Conservation (phyloP, 2,797 vertebrate species). For the Falco columbarius region DNA sequence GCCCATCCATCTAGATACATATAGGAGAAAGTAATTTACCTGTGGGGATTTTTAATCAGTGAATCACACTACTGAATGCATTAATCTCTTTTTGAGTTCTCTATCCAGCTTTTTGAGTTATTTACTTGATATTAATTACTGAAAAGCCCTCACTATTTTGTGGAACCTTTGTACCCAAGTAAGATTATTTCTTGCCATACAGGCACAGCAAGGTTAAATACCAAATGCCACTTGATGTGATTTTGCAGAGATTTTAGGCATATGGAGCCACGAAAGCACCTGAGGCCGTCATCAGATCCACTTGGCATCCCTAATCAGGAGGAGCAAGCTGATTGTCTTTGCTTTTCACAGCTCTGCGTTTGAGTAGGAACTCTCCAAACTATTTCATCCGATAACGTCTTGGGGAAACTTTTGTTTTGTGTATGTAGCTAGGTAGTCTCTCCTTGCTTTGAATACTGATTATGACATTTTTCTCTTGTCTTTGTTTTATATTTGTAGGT, state of each 20-base stretch:
- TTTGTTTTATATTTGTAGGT: not conserved
- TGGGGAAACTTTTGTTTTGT: not conserved
- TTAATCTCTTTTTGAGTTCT: not conserved
- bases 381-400: not conserved
- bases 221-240: not conserved
- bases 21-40: not conserved
- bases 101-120: not conserved
- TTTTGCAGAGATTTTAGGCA: slow-evolving; percentile 14
- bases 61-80: not conserved
- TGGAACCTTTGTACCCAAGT: not conserved
- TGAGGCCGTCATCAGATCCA: not conserved
- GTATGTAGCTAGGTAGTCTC: not conserved
- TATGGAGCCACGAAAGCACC: not conserved
- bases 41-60: not conserved
- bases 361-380: not conserved
- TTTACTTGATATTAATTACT: slow-evolving; percentile 10
- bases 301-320: slow-evolving; percentile 13
- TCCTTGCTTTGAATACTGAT: slow-evolving; percentile 9
- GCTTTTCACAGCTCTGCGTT: not conserved
- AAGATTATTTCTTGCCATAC: not conserved
- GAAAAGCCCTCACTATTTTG: not conserved
- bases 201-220: slow-evolving; percentile 17
- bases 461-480: not conserved
- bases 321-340: slow-evolving; percentile 7
- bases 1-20: not conserved